phyloP scores from a whole-genome alignment of 92 coral and sea anemone genomes.

The Phenganax subtilis region DNA sequence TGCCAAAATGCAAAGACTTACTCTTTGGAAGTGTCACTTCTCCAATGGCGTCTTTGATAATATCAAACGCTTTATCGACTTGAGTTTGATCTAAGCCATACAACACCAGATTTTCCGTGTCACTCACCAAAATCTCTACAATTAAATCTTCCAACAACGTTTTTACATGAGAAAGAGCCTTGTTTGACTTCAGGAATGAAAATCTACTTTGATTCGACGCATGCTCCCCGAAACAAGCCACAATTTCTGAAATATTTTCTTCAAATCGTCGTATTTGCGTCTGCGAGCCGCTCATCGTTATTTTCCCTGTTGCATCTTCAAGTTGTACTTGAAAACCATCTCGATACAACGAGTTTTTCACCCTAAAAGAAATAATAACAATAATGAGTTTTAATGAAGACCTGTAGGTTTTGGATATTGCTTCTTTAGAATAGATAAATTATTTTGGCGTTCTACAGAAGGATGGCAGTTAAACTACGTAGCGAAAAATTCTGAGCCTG shows the following conservation, averaged over 20 bases:
- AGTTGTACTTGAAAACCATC: background rate
- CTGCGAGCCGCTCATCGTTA: slow-evolving; percentile 9
- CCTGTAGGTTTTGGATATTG: background rate
- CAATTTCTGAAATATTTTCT: background rate
- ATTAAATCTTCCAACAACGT: slow-evolving; percentile 1
- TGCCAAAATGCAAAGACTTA: background rate
- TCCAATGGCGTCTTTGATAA: background rate
- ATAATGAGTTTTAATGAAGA: background rate
- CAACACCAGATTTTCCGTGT: background rate
- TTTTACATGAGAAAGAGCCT: slow-evolving; percentile 11
- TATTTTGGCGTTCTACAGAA: too few relatives aligned
- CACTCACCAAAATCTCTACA: background rate
- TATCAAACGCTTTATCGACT: slow-evolving; percentile 5
- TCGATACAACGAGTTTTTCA: background rate
- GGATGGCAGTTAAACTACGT: too few relatives aligned
- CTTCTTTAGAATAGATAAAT: background rate
- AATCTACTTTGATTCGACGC: background rate
- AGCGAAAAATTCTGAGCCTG: too few relatives aligned
- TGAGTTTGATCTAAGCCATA: slow-evolving; percentile 11
- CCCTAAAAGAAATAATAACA: background rate
- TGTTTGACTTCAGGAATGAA: background rate
- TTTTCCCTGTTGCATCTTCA: background rate
- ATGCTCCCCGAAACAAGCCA: background rate
- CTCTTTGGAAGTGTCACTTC: slow-evolving; percentile 22
- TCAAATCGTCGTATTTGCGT: background rate